phyloP scores from a whole-genome alignment of 2,797 vertebrate species.

The Delichon dasypus region DNA sequence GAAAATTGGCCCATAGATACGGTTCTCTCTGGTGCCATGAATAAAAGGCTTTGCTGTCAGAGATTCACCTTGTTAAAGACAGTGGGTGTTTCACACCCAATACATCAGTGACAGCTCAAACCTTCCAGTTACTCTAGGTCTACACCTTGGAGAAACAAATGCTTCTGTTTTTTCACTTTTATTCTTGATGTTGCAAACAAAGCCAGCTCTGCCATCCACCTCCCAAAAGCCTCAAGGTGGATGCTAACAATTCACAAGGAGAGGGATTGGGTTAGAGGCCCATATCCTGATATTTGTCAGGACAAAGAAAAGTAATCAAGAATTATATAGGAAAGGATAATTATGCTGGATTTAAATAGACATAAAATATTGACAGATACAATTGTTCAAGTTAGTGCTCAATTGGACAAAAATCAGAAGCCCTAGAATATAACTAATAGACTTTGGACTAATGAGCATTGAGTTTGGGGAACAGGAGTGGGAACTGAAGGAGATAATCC shows the following conservation, averaged over 20 bases:
- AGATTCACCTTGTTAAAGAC: not conserved
- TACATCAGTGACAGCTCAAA: not conserved
- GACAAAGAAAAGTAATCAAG: not conserved
- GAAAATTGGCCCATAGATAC: not conserved
- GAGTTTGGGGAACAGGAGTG: not conserved
- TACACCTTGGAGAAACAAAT: not conserved
- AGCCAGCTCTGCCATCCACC: not conserved
- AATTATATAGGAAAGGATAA: not conserved
- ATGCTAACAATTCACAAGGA: not conserved
- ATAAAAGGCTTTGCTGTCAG: not conserved
- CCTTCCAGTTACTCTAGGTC: not conserved
- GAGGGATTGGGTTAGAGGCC: not conserved
- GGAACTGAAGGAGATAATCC: not conserved
- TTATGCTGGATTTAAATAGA: not conserved
- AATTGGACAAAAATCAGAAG: not conserved
- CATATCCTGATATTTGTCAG: not conserved
- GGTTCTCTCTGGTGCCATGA: not conserved
- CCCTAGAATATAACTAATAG: constrained; percentile 7
- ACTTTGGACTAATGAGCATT: not conserved
- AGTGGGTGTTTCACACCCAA: not conserved
- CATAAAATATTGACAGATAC: not conserved
- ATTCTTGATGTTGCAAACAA: not conserved
- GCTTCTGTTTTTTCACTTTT: not conserved
- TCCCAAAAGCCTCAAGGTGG: not conserved
- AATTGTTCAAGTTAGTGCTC: not conserved